Percentiles rank a stretch among this genome's conserved stretches.
These are phyloP conservation scores for Coregonus ussuriensis DNA, from an alignment of 2,797 vertebrate species.

Conservation along the genomic window DNA sequence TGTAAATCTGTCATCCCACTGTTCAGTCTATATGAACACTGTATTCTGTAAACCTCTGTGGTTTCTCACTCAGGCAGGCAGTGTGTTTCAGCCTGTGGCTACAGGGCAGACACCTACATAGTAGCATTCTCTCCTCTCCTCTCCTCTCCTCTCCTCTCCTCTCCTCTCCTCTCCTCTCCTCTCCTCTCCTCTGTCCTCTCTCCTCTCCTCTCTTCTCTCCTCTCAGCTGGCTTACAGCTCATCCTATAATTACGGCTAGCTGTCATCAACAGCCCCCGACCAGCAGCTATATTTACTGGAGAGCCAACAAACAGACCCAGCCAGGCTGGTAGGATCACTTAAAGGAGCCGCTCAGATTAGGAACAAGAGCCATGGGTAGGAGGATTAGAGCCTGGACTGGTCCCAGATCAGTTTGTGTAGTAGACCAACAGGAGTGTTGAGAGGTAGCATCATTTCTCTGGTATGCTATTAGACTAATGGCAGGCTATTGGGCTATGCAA, in stretches of 20 bases:
- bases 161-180: slow-evolving; percentile 6
- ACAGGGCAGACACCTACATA: slow-evolving; percentile 6
- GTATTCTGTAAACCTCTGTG: slow-evolving; percentile 2
- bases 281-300: slow-evolving; percentile 75
- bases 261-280: slow-evolving; percentile 75
- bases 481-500: neutral
- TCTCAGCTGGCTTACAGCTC: slow-evolving; percentile 72
- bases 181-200: slow-evolving; percentile 10
- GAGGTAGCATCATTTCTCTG: no score
- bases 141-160: slow-evolving; percentile 18
- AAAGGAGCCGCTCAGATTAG: slow-evolving; percentile 37
- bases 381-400: neutral
- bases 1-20: neutral
- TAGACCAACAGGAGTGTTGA: neutral
- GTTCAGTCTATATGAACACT: neutral
- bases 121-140: slow-evolving; percentile 48
- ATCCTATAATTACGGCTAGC: slow-evolving; percentile 76
- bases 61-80: neutral
- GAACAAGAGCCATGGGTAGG: slow-evolving; percentile 30
- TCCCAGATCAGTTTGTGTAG: neutral
- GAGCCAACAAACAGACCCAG: slow-evolving; percentile 27
- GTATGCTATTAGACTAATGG: neutral
- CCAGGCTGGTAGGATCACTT: slow-evolving; percentile 25
- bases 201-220: slow-evolving; percentile 17
- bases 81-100: neutral